Evolutionary conservation across 2,888 invertebrate species (phyloP), one percentile per base, ranked within the genome.

Genomic region (Volucella zonaria): DNA sequence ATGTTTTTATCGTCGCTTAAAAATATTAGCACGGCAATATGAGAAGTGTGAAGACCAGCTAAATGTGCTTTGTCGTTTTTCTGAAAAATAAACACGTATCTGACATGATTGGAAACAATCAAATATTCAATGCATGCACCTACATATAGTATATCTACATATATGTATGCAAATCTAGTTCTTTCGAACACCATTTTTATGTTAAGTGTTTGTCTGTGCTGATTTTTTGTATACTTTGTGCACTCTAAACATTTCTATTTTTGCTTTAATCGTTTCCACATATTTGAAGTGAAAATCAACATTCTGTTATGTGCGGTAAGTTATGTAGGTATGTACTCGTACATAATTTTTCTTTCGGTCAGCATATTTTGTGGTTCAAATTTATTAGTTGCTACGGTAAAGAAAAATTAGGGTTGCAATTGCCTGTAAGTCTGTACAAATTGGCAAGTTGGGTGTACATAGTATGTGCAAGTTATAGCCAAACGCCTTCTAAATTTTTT

Each of bases 271-370:
- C 45, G 62, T 62, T 23, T 58, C 42, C 14, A 75, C 56, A 75
- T 75, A 67, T 58, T 75, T 75, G 58, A 18, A 67, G 75, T 66
- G 75, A 75, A 75, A 75, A 66, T 54, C 54, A n/a, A 18, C 10
- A 47, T 64, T 74, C 54, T 64, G 47, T 52, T 64, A 14, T 31
- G 45, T 8, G 11, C 43, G 43, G 56, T 10, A 15, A 56, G 54
- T 67, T 68, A 45, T 56, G 54, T 68, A 52, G 58, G 43, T 58
- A 54, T 18, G 18, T n/a, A n/a, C n/a, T n/a, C 18, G 18, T 1
- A 18, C 18, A 47, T 73, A 64, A 74, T 61, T 68, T 68, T 67
- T 76, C 67, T 76, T 76, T 76, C 67, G 76, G 31, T 52, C 15
- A 9, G 18, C 49, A 62, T 73, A 52, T 51, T 52, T 61, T 51